Conservation (phyloP, 1,140 invertebrate species). For the Drosophila pectinifera region DNA sequence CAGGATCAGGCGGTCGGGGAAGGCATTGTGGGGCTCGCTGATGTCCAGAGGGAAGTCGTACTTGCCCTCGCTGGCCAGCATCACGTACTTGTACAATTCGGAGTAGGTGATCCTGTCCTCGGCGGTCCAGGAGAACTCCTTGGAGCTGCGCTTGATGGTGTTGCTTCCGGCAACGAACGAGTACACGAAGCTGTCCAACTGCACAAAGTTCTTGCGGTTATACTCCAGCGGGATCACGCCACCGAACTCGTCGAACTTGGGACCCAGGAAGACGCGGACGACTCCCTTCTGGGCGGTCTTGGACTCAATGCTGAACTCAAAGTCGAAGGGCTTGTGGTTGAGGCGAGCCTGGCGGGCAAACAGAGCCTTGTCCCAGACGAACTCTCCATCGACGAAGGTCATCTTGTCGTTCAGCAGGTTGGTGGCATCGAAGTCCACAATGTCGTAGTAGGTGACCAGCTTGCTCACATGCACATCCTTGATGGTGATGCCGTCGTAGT, state of each 20-base stretch:
- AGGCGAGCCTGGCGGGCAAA: not conserved
- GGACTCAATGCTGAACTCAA: not conserved
- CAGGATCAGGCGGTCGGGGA: slow-evolving; percentile 3
- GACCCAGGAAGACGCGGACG: not conserved
- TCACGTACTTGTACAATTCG: slow-evolving; percentile 1
- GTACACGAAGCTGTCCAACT: slow-evolving; percentile 47
- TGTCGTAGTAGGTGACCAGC: not conserved
- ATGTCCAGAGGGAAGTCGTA: slow-evolving; percentile 11
- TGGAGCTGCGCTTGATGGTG: slow-evolving; percentile 11
- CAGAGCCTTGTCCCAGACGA: slow-evolving; percentile 6
- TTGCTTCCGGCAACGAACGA: slow-evolving; percentile 2
- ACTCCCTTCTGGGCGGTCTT: not conserved
- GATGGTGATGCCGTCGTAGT: not conserved
- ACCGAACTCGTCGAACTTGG: not conserved
- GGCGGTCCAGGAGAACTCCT: slow-evolving; percentile 8
- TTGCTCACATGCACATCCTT: not conserved
- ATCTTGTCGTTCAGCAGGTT: slow-evolving; percentile 6
- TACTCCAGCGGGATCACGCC: not conserved
- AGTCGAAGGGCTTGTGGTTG: slow-evolving; percentile 4
- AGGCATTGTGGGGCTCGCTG: slow-evolving; percentile 8
- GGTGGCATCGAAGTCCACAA: slow-evolving; percentile 2
- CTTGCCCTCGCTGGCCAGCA: slow-evolving; percentile 3
- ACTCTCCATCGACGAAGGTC: not conserved
- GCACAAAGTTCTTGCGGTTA: slow-evolving; percentile 2
- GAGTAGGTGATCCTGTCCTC: slow-evolving; percentile 6